Conservation (phyloP, 2,113 vertebrate species). For the Mormyrus iriodes region DNA sequence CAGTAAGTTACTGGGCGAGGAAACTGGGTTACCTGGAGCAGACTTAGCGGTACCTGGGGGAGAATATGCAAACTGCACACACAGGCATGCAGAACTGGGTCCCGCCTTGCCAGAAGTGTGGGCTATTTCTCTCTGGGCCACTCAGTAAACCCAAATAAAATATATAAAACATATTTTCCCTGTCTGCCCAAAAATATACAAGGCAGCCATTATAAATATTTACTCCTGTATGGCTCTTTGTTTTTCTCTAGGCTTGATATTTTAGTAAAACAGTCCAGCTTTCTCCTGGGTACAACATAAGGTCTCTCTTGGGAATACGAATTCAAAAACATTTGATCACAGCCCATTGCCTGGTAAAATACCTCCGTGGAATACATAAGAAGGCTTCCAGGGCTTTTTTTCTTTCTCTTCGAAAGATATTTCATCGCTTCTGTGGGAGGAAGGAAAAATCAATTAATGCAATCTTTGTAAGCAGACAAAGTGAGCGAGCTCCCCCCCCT, state of each 20-base stretch:
- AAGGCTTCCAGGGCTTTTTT: neutral
- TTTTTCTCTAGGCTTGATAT: neutral
- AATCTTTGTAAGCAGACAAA: neutral
- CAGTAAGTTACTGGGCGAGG: neutral
- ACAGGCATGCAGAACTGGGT: neutral
- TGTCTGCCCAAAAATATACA: neutral
- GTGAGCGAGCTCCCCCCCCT: neutral
- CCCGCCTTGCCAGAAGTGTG: neutral
- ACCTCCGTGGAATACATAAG: neutral
- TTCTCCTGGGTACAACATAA: neutral
- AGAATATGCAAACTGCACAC: neutral
- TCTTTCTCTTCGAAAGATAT: neutral
- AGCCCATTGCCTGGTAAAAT: neutral
- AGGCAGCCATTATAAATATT: neutral
- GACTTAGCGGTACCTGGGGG: neutral
- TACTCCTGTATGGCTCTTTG: neutral
- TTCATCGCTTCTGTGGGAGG: neutral
- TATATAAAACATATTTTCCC: constrained; percentile 1
- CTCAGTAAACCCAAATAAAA: neutral
- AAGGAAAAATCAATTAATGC: constrained; percentile 10
- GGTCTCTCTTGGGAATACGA: neutral
- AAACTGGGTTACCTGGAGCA: neutral
- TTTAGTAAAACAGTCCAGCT: neutral
- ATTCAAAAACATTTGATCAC: constrained; percentile 4
- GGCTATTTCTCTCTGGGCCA: neutral